Conservation (phyloP, 1,140 invertebrate genomes). For the Magallana angulata region DNA sequence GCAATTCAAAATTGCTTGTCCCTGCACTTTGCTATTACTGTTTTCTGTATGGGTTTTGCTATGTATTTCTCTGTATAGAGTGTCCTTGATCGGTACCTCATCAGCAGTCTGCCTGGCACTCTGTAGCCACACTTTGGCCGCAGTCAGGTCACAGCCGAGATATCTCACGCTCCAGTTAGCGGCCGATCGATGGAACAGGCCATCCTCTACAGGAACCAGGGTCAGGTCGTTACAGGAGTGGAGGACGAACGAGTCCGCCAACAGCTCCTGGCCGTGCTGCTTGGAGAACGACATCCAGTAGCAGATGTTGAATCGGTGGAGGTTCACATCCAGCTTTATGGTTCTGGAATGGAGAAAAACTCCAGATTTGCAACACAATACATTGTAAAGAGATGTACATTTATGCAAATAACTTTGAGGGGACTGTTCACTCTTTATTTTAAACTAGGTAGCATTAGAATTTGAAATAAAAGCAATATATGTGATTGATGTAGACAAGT, state of each 20-base stretch:
- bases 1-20: no score
- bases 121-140: conserved; percentile 95
- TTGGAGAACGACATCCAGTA: conserved; percentile 99
- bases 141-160: conserved; percentile 94
- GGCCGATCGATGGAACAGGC: conserved; percentile 90
- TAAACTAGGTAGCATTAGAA: no score
- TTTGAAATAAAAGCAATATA: no score
- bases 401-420: neutral
- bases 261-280: conserved; percentile 94
- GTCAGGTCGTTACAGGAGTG: conserved; percentile 82
- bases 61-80: no score
- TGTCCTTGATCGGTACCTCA: conserved; percentile 40
- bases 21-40: no score
- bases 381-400: neutral
- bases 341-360: conserved; percentile 82
- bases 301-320: conserved; percentile 94
- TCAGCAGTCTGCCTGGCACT: conserved; percentile 79
- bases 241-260: conserved; percentile 88
- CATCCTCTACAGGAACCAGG: conserved; percentile 89
- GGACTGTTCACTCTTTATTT: no score
- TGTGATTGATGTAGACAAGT: no score
- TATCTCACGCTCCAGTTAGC: conserved; percentile 95
- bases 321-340: conserved; percentile 89
- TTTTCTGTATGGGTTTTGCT: no score
- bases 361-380: neutral